A percentile compares a stretch with the other conserved stretches of the same genome.
Conservation (phyloP, 2,797 vertebrate genomes). For the Catostomus latipinnis region DNA sequence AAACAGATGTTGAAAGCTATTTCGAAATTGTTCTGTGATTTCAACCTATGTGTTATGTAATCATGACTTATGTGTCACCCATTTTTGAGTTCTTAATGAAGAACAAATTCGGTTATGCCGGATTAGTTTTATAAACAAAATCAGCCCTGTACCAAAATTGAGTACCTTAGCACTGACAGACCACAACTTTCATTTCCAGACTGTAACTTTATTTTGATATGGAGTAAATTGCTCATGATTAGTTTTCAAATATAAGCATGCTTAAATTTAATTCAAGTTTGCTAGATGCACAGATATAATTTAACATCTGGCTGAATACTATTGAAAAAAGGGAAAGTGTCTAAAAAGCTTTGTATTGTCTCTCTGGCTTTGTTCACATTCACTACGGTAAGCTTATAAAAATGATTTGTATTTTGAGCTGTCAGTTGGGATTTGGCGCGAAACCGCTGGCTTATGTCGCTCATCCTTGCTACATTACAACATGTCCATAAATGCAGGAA, state of each 20-base stretch:
- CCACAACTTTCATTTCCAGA: neutral
- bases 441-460: too few relatives aligned
- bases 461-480: too few relatives aligned
- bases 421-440: too few relatives aligned
- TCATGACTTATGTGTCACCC: neutral
- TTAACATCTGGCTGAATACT: conserved; percentile 19
- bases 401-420: too few relatives aligned
- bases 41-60: conserved; percentile 1
- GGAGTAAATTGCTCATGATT: too few relatives aligned
- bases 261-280: neutral
- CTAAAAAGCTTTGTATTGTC: neutral
- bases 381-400: too few relatives aligned
- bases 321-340: neutral
- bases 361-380: neutral
- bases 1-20: neutral
- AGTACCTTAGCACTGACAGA: neutral
- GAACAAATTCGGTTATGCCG: neutral
- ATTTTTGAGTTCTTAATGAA: neutral
- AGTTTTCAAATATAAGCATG: too few relatives aligned
- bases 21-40: neutral
- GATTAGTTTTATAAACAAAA: conserved; percentile 1
- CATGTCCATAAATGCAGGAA: too few relatives aligned
- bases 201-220: too few relatives aligned
- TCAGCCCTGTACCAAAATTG: neutral
- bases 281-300: neutral